Percentiles rank a stretch among this genome's conserved stretches.
Evolutionary conservation across 2,113 vertebrate species (phyloP).

Genomic region (Riparia riparia): DNA sequence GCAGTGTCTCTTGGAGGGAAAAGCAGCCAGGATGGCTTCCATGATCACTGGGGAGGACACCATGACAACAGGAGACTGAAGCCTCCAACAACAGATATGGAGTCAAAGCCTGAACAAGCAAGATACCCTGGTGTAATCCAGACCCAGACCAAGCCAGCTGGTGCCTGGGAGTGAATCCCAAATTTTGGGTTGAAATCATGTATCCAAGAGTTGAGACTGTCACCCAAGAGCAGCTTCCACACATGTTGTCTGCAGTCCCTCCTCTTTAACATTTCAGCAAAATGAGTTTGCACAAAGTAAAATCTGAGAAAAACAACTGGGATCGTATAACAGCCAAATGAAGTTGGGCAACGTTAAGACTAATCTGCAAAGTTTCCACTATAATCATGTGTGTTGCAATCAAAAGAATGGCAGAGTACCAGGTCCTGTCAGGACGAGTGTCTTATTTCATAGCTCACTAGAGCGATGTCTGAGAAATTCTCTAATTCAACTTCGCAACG

Average conservation of each 20-base stretch:
- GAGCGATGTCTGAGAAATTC: background rate
- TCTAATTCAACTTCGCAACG: background rate
- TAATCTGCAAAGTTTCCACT: background rate
- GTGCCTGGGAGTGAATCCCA: background rate
- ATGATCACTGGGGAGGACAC: rapidly evolving
- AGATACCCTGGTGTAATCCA: background rate
- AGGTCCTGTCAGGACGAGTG: background rate
- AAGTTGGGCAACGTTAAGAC: background rate
- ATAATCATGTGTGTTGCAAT: background rate
- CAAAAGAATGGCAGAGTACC: background rate
- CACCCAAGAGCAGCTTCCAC: background rate
- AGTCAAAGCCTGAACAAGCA: background rate
- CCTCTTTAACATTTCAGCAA: background rate
- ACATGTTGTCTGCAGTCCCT: background rate
- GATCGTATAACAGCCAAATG: background rate
- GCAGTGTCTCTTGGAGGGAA: background rate
- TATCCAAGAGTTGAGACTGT: background rate
- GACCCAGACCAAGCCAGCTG: background rate
- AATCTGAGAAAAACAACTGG: background rate
- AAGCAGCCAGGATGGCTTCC: background rate
- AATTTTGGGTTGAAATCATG: background rate
- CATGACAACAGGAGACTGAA: background rate
- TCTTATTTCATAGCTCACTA: background rate
- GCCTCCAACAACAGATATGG: background rate
- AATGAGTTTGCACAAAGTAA: background rate